Conservation (phyloP, 1,140 invertebrate species). For the Drosophila repletoides region DNA sequence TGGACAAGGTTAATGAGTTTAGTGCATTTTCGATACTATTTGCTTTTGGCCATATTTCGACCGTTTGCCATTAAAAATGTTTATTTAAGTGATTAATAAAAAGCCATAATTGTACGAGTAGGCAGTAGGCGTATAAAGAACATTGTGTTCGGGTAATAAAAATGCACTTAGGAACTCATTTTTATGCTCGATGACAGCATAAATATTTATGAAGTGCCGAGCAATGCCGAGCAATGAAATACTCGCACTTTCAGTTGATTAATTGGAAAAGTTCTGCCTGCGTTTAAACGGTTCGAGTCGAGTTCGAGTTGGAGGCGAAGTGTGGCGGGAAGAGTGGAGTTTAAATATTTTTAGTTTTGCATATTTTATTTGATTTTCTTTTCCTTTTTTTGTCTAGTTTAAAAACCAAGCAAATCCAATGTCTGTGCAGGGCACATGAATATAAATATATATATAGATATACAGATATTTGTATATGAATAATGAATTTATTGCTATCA, state of each 20-base stretch:
- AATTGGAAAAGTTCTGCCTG: slow-evolving; percentile 59
- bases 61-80: slow-evolving; percentile 8
- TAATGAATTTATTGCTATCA: slow-evolving; percentile 46
- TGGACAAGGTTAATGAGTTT: slow-evolving; percentile 17
- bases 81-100: slow-evolving; percentile 44
- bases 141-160: slow-evolving; percentile 42
- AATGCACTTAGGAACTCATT: slow-evolving; percentile 53
- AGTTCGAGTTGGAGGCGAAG: not conserved
- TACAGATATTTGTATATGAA: too few species aligned
- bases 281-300: slow-evolving; percentile 9
- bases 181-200: slow-evolving; percentile 54
- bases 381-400: slow-evolving; percentile 12
- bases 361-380: slow-evolving; percentile 4
- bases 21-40: slow-evolving; percentile 7
- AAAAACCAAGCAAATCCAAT: slow-evolving; percentile 71
- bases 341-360: slow-evolving; percentile 1
- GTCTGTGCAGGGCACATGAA: slow-evolving; percentile 35
- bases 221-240: slow-evolving; percentile 49
- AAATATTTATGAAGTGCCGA: slow-evolving; percentile 60
- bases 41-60: slow-evolving; percentile 20
- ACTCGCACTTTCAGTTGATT: slow-evolving; percentile 49
- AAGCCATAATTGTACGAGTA: slow-evolving; percentile 44
- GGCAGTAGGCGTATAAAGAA: not conserved
- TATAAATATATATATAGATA: not conserved
- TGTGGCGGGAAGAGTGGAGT: too few species aligned